Percentiles rank a stretch among this genome's conserved stretches.
Evolutionary conservation across 2,113 vertebrate species (phyloP).

Genomic region (Trichechus manatus): DNA sequence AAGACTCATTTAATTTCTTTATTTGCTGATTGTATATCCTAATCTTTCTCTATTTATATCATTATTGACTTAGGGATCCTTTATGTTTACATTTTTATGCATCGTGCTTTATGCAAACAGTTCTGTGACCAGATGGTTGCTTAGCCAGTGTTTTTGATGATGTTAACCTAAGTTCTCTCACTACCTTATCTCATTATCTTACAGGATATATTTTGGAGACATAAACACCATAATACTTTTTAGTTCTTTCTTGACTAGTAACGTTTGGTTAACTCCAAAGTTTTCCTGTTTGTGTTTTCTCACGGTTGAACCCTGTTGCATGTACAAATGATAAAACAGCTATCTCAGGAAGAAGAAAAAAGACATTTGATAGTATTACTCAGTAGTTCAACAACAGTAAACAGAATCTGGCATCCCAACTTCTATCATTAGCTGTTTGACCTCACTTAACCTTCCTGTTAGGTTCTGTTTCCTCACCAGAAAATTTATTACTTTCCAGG

Average conservation of each 20-base stretch:
- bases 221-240: background rate
- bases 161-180: background rate
- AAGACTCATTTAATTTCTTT: background rate
- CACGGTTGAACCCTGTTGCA: background rate
- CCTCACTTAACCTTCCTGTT: conserved; percentile 70
- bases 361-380: background rate
- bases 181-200: background rate
- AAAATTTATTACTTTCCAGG: conserved; percentile 61
- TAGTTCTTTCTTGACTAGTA: conserved; percentile 35
- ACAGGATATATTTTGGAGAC: background rate
- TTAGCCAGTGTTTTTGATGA: background rate
- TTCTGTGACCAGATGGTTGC: background rate
- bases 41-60: background rate
- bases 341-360: conserved; percentile 69
- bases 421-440: conserved; percentile 35
- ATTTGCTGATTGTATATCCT: background rate
- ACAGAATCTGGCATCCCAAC: background rate
- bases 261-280: background rate
- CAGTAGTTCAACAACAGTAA: background rate
- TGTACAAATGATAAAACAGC: conserved; percentile 35
- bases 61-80: background rate
- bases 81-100: background rate
- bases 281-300: conserved; percentile 70
- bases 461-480: conserved; percentile 60
- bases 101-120: background rate